Conservation (phyloP, 1,140 invertebrate genomes). For the Drosophila pallidifrons region DNA sequence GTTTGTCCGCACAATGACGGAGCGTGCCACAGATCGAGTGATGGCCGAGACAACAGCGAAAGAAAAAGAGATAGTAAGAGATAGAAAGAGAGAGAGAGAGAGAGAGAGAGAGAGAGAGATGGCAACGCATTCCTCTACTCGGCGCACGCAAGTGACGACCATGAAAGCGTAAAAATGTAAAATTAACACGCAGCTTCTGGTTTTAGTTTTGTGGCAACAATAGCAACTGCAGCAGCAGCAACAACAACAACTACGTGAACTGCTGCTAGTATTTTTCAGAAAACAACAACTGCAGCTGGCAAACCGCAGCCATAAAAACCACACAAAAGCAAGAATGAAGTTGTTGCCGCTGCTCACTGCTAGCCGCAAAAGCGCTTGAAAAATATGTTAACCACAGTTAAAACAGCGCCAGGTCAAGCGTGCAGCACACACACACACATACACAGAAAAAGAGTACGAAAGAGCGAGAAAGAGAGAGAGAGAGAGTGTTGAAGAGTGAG, state of each 20-base stretch:
- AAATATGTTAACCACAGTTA: conserved; percentile 84
- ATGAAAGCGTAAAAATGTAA: conserved; percentile 83
- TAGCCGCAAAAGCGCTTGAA: conserved; percentile 81
- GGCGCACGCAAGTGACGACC: conserved; percentile 75
- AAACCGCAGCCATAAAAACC: conserved; percentile 81
- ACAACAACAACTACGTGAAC: conserved; percentile 10
- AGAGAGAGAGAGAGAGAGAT: conserved; percentile 11
- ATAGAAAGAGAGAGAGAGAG: neutral
- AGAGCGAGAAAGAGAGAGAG: neutral
- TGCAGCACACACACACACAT: conserved; percentile 48
- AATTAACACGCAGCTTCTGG: conserved; percentile 83
- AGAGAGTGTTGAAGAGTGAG: conserved; percentile 17
- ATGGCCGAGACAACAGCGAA: neutral
- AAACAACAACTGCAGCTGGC: conserved; percentile 54
- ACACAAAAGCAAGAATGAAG: conserved; percentile 83
- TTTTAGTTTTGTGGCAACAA: conserved; percentile 76
- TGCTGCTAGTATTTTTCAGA: conserved; percentile 14
- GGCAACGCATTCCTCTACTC: conserved; percentile 65
- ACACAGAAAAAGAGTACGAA: conserved; percentile 16
- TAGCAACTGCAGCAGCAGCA: conserved; percentile 30
- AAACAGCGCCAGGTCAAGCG: conserved; percentile 82
- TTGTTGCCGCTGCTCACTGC: conserved; percentile 73
- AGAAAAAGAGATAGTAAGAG: neutral
- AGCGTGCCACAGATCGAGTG: conserved; percentile 18
- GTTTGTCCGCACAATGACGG: conserved; percentile 41